A percentile compares a stretch with the other conserved stretches of the same genome.
Conservation (phyloP, 2,113 vertebrate genomes). For the Trichomycterus rosablanca region DNA sequence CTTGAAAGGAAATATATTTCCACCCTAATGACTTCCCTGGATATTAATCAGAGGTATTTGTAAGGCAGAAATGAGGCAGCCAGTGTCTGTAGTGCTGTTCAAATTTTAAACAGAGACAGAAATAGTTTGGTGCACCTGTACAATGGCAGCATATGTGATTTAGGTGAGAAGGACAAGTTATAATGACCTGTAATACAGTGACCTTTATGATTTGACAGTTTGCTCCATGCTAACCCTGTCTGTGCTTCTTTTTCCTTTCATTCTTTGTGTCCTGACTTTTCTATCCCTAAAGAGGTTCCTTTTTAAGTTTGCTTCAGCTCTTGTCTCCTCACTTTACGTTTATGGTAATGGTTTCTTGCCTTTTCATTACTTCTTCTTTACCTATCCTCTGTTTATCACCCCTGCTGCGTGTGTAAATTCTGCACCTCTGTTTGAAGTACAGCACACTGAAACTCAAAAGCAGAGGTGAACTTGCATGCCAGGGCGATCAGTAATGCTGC, state of each 20-base stretch:
- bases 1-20: too few relatives aligned
- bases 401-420: too few relatives aligned
- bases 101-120: constrained; percentile 34
- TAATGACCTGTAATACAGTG: neutral
- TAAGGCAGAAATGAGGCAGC: neutral
- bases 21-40: neutral
- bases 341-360: too few relatives aligned
- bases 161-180: neutral
- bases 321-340: too few relatives aligned
- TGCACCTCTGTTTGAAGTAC: too few relatives aligned
- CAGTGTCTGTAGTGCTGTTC: constrained; percentile 29
- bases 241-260: constrained; percentile 6
- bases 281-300: too few relatives aligned
- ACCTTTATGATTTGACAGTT: constrained; percentile 12
- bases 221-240: neutral
- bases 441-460: too few relatives aligned
- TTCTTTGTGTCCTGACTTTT: too few relatives aligned
- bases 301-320: too few relatives aligned
- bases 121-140: constrained; percentile 25
- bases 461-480: too few relatives aligned
- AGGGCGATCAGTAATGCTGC: constrained; percentile 8
- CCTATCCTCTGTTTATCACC: too few relatives aligned
- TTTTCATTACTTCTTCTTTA: too few relatives aligned
- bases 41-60: constrained; percentile 32
- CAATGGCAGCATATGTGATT: neutral